Evolutionary conservation across 2,888 invertebrate genomes (phyloP).

Genomic region (Diaperis boleti): DNA sequence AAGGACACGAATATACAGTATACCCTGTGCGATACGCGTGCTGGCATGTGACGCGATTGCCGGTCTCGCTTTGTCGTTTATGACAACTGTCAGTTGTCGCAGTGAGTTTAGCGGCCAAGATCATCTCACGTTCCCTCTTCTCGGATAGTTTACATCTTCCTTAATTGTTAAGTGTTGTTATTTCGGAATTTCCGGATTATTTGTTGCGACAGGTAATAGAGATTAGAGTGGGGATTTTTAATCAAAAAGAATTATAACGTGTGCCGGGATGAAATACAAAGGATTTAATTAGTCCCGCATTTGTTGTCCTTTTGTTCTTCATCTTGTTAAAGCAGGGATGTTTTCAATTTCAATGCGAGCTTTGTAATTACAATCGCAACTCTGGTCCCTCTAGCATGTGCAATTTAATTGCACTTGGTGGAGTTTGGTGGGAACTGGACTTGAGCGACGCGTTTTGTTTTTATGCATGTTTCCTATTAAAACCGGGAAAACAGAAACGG

Average conservation of each 20-base stretch:
- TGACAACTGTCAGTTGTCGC: slow-evolving; percentile 42
- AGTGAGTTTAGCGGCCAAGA: slow-evolving; percentile 28
- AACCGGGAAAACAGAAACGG: background rate
- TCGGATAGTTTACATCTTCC: slow-evolving; percentile 33
- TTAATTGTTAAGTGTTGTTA: slow-evolving; percentile 34
- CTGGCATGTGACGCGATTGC: slow-evolving; percentile 49
- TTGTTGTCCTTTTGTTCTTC: slow-evolving; percentile 8
- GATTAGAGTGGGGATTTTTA: slow-evolving; percentile 12
- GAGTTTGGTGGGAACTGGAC: background rate
- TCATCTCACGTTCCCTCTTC: slow-evolving; percentile 14
- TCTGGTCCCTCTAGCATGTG: slow-evolving; percentile 1
- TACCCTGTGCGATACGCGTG: slow-evolving; percentile 39
- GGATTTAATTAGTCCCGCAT: slow-evolving; percentile 9
- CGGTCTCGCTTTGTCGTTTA: slow-evolving; percentile 38
- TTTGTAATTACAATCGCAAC: background rate
- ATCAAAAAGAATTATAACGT: background rate
- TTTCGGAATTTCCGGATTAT: slow-evolving; percentile 27
- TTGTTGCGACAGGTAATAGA: slow-evolving; percentile 34
- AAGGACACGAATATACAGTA: slow-evolving; percentile 30
- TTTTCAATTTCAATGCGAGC: slow-evolving; percentile 10
- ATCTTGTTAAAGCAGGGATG: slow-evolving; percentile 2
- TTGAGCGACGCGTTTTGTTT: background rate
- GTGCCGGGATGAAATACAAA: background rate
- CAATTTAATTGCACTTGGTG: background rate
- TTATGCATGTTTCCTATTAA: background rate